Percentiles rank a stretch among this genome's conserved stretches.
Evolutionary conservation across 1,140 invertebrate species (phyloP).

Genomic region (Drosophila subpulchrella): DNA sequence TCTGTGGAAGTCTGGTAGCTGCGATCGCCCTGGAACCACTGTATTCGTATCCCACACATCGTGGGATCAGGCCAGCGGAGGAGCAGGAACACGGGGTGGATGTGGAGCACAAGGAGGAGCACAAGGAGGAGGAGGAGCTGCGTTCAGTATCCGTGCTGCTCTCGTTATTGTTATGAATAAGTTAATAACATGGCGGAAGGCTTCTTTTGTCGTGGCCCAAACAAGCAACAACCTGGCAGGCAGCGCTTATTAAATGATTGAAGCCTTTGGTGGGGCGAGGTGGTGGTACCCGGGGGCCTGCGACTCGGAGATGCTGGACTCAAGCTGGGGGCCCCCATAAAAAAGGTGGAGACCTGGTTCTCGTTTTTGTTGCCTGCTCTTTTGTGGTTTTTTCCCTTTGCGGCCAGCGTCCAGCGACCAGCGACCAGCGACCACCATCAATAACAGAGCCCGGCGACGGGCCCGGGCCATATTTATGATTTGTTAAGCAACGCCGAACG

Average conservation of each 20-base stretch:
- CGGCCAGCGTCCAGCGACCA: background rate
- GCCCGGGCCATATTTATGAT: conserved; percentile 74
- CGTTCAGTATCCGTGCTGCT: conserved; percentile 22
- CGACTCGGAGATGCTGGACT: conserved; percentile 3
- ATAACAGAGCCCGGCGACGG: conserved; percentile 67
- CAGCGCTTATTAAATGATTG: conserved; percentile 81
- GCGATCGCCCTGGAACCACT: background rate
- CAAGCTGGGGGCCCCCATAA: conserved; percentile 57
- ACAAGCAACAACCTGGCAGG: conserved; percentile 37
- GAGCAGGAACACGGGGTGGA: background rate
- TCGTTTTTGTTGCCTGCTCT: conserved; percentile 10
- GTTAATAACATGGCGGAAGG: conserved; percentile 84
- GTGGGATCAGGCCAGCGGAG: background rate
- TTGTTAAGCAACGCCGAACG: conserved; percentile 82
- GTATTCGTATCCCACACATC: background rate
- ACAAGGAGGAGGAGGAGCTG: background rate
- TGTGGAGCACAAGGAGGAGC: background rate
- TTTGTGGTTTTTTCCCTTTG: conserved; percentile 39
- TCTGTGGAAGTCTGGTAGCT: background rate
- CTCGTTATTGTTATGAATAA: conserved; percentile 81
- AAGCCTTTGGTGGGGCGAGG: conserved; percentile 29
- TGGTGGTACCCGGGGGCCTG: background rate
- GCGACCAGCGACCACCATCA: conserved; percentile 68
- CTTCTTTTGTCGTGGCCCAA: conserved; percentile 75
- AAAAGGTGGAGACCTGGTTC: conserved; percentile 68